phyloP scores from a whole-genome alignment of 1,140 invertebrate genomes.

The Maconellicoccus hirsutus region DNA sequence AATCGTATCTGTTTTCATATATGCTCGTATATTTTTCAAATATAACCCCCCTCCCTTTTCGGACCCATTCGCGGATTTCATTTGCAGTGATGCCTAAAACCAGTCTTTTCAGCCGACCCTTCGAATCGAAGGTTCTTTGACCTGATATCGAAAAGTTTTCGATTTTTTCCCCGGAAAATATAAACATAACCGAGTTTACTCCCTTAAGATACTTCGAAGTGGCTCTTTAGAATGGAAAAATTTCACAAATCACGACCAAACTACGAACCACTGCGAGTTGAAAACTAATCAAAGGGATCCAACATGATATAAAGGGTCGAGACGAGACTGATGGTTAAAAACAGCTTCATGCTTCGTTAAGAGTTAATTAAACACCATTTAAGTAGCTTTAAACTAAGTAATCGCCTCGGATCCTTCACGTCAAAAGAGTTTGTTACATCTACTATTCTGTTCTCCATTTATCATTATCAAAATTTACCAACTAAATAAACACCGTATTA shows the following conservation, averaged over 20 bases:
- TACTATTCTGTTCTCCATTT: constrained; percentile 11
- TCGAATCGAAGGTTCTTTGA: no score
- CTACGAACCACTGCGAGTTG: constrained; percentile 6
- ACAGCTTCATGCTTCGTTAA: constrained; percentile 21
- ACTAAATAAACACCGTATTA: background rate
- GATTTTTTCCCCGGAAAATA: no score
- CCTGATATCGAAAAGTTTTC: no score
- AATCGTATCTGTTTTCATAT: background rate
- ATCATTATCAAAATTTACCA: constrained; percentile 11
- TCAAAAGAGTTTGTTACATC: constrained; percentile 19
- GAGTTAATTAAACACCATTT: constrained; percentile 22
- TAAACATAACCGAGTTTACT: no score
- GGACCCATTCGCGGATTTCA: background rate
- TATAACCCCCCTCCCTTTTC: background rate
- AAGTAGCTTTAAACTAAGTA: constrained; percentile 21
- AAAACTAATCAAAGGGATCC: constrained; percentile 21
- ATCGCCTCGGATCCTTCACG: constrained; percentile 11
- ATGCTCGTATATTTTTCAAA: background rate
- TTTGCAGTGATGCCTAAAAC: background rate
- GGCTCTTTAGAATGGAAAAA: no score
- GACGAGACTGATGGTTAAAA: constrained; percentile 11
- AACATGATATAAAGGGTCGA: background rate
- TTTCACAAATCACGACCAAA: background rate
- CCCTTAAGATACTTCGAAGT: no score
- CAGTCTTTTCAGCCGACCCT: no score